phyloP scores from a whole-genome alignment of 2,888 invertebrate genomes.

The Dinocampus coccinellae region DNA sequence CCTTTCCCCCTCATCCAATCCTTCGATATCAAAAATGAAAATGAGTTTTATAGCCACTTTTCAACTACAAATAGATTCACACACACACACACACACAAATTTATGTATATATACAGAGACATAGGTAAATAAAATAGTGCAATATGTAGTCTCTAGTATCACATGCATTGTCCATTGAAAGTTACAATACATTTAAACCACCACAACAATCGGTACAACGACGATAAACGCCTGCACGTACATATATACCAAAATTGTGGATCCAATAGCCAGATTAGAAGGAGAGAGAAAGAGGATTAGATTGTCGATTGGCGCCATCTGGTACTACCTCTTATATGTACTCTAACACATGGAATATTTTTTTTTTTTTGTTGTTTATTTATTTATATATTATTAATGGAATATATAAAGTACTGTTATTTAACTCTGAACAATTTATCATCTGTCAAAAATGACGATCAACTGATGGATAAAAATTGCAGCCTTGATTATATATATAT shows the following conservation, averaged over 20 bases:
- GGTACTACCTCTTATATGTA: background rate
- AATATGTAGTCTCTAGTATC: background rate
- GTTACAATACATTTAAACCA: background rate
- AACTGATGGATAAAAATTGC: constrained; percentile 25
- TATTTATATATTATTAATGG: background rate
- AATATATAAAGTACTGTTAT: background rate
- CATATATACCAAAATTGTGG: background rate
- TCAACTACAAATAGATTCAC: background rate
- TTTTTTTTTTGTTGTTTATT: background rate
- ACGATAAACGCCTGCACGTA: background rate
- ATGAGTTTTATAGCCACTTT: too few species aligned
- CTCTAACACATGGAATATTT: background rate
- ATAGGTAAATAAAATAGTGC: too few species aligned
- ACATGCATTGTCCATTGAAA: background rate
- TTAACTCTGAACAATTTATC: constrained; percentile 17
- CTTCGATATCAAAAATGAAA: too few species aligned
- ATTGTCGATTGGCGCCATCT: background rate
- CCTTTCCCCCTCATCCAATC: background rate
- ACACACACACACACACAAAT: too few species aligned
- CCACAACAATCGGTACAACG: background rate
- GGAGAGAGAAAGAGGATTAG: background rate
- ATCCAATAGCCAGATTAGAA: background rate
- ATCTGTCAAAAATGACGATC: constrained; percentile 23
- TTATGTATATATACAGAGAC: too few species aligned
- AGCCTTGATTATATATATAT: constrained; percentile 8